Evolutionary conservation across 2,888 invertebrate genomes (phyloP).

Genomic region (Noctua pronuba): DNA sequence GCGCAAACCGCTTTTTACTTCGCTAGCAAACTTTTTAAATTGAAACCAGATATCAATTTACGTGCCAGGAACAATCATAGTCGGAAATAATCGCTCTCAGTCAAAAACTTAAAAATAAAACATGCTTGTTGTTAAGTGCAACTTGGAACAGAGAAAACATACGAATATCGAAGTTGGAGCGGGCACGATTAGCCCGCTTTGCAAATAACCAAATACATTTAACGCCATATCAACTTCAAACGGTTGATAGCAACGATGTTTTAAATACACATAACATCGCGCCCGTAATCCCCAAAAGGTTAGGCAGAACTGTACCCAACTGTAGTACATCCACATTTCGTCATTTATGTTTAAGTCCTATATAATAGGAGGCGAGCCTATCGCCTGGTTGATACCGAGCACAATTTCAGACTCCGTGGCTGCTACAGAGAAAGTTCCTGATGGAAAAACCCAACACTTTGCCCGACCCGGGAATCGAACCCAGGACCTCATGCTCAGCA

Average conservation of each 20-base stretch:
- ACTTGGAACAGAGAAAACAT: constrained; percentile 46
- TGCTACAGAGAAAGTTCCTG: too few species aligned
- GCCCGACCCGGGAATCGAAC: too few species aligned
- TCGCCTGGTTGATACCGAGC: too few species aligned
- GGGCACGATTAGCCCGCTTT: neutral
- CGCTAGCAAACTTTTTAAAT: constrained; percentile 30
- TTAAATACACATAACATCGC: neutral
- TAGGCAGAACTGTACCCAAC: too few species aligned
- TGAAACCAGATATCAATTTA: constrained; percentile 58
- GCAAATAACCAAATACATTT: neutral
- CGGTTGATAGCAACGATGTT: neutral
- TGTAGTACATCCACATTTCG: neutral
- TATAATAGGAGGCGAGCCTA: too few species aligned
- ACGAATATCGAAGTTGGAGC: constrained; percentile 23
- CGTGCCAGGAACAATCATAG: constrained; percentile 56
- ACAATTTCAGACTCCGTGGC: too few species aligned
- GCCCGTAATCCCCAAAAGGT: too few species aligned
- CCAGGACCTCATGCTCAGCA: too few species aligned
- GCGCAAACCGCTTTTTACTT: constrained; percentile 10
- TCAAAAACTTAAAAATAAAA: constrained; percentile 38
- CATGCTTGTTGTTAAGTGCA: constrained; percentile 34
- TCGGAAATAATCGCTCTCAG: constrained; percentile 51
- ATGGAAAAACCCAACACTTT: too few species aligned
- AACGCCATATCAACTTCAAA: neutral
- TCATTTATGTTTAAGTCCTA: too few species aligned